phyloP scores from a whole-genome alignment of 1,140 invertebrate genomes.

The Drosophila tristis region DNA sequence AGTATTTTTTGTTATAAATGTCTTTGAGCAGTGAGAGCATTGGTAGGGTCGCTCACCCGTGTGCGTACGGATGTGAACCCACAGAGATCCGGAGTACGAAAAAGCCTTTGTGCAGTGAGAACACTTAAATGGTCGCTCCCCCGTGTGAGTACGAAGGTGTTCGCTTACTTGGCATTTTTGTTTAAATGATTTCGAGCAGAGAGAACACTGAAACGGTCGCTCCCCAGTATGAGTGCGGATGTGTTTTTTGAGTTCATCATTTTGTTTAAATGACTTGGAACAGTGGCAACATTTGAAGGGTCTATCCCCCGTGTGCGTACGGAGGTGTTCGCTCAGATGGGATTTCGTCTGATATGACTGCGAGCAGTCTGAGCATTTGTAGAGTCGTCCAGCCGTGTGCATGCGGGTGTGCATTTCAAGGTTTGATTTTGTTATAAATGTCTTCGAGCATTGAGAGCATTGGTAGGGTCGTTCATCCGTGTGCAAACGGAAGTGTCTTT shows the following conservation, averaged over 20 bases:
- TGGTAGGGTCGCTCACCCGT: background rate
- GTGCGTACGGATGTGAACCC: conserved; percentile 2
- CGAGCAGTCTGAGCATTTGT: conserved; percentile 1
- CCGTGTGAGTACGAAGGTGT: no score
- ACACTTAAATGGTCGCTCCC: no score
- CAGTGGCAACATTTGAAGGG: background rate
- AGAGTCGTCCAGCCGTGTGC: background rate
- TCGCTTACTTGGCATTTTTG: no score
- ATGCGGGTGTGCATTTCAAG: background rate
- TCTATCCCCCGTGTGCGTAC: conserved; percentile 2
- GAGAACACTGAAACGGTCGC: no score
- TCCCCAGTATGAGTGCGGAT: no score
- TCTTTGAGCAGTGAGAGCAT: conserved; percentile 2
- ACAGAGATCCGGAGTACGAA: no score
- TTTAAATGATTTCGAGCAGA: no score
- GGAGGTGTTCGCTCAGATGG: background rate
- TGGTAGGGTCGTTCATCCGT: background rate
- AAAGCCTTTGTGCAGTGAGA: no score
- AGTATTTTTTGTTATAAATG: background rate
- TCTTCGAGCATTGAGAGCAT: background rate
- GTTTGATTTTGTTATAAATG: background rate
- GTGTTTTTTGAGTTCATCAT: no score
- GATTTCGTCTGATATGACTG: background rate
- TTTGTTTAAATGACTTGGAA: background rate
- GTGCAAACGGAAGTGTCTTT: background rate